Evolutionary conservation across 2,113 vertebrate genomes (phyloP).

Genomic region (Meriones unguiculatus): DNA sequence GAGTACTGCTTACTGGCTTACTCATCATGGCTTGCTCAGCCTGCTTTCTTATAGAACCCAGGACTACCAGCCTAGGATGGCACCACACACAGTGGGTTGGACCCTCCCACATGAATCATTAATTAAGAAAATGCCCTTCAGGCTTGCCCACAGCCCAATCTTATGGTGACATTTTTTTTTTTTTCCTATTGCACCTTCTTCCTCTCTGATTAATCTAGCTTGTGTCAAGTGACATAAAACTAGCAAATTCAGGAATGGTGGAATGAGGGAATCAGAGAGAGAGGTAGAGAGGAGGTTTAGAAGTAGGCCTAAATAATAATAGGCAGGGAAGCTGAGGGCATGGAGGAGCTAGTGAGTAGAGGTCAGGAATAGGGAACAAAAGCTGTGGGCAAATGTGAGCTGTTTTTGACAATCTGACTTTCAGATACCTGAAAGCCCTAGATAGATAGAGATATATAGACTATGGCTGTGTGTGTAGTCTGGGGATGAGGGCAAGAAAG

Average conservation of each 20-base stretch:
- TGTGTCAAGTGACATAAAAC: not conserved
- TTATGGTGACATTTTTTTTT: not conserved
- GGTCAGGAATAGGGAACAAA: not conserved
- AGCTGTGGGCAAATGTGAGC: not conserved
- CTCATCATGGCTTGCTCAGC: too few relatives aligned
- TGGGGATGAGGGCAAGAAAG: not conserved
- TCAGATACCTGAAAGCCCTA: not conserved
- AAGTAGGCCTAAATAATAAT: not conserved
- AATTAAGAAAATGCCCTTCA: not conserved
- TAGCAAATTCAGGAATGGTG: too few relatives aligned
- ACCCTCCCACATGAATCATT: not conserved
- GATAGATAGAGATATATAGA: fast-evolving
- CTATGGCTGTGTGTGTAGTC: not conserved
- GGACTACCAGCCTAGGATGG: not conserved
- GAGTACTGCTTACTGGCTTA: not conserved
- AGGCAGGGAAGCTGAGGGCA: not conserved
- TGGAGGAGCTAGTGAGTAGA: not conserved
- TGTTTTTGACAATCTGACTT: not conserved
- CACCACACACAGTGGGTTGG: not conserved
- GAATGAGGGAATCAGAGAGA: not conserved
- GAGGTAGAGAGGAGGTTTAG: not conserved
- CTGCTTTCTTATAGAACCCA: not conserved
- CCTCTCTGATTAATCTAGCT: not conserved
- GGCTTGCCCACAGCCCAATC: not conserved
- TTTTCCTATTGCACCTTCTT: not conserved